Percentiles rank a stretch among this genome's conserved stretches.
Evolutionary conservation across 2,888 invertebrate species (phyloP).

Genomic region (Rhodophaea formosa): DNA sequence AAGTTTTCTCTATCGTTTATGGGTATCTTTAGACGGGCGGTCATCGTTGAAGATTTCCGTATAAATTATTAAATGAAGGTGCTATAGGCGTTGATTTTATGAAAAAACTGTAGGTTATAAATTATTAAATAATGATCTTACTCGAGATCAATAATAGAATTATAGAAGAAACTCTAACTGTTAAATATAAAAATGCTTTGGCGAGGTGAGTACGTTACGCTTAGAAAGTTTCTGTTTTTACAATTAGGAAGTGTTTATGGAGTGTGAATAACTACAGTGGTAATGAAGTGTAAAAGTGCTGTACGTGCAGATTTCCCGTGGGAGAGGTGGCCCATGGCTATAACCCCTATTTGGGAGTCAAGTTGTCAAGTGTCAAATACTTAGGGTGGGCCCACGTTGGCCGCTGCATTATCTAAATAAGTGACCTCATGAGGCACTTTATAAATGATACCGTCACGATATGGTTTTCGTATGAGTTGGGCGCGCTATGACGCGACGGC

Average conservation of each 20-base stretch:
- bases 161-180: slow-evolving; percentile 96
- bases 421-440: slow-evolving; percentile 9
- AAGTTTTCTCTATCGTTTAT: slow-evolving; percentile 61
- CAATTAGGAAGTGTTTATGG: slow-evolving; percentile 52
- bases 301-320: slow-evolving; percentile 35
- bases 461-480: slow-evolving; percentile 38
- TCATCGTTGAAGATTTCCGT: slow-evolving; percentile 71
- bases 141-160: slow-evolving; percentile 99
- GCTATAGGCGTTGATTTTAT: slow-evolving; percentile 80
- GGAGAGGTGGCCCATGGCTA: slow-evolving; percentile 47
- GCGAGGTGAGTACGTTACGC: slow-evolving; percentile 92
- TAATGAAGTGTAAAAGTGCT: slow-evolving; percentile 32
- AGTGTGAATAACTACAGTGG: slow-evolving; percentile 37
- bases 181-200: slow-evolving; percentile 97
- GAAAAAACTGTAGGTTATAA: slow-evolving; percentile 78
- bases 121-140: slow-evolving; percentile 91
- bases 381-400: slow-evolving; percentile 79
- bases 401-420: slow-evolving; percentile 42
- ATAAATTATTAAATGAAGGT: slow-evolving; percentile 79
- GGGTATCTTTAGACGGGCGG: slow-evolving; percentile 71
- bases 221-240: slow-evolving; percentile 77
- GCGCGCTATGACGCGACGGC: slow-evolving; percentile 54
- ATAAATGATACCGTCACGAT: slow-evolving; percentile 21
- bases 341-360: slow-evolving; percentile 67
- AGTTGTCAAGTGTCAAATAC: slow-evolving; percentile 75